Conservation (phyloP, 2,113 vertebrate genomes). For the Mus pahari region DNA sequence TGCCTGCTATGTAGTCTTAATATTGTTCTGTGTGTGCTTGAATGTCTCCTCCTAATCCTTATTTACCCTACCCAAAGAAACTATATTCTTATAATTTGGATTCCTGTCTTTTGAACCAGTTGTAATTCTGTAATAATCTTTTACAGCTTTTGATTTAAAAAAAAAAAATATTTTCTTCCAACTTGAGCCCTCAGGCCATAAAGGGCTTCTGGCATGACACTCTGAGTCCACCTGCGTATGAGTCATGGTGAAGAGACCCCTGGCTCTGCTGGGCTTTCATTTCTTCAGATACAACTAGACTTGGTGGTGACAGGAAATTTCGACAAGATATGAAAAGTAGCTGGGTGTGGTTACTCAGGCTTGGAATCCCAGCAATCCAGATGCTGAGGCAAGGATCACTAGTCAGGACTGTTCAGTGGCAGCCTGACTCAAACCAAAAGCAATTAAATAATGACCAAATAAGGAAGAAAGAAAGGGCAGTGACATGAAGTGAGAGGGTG, state of each 20-base stretch:
- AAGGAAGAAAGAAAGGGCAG: background rate
- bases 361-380: background rate
- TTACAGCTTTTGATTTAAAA: background rate
- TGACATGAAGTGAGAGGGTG: background rate
- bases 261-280: background rate
- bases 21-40: background rate
- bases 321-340: background rate
- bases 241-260: background rate
- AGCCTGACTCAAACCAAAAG: background rate
- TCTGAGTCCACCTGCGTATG: background rate
- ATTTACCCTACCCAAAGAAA: background rate
- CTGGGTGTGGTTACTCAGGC: background rate
- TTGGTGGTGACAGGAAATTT: background rate
- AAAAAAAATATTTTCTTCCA: background rate
- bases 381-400: too few species aligned
- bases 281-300: background rate
- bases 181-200: background rate
- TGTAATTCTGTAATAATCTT: background rate
- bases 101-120: background rate
- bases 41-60: background rate
- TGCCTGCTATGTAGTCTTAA: background rate
- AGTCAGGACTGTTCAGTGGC: background rate
- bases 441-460: background rate
- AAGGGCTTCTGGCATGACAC: background rate
- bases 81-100: background rate